phyloP scores from a whole-genome alignment of 2,888 invertebrate genomes.

The Griposia aprilina region DNA sequence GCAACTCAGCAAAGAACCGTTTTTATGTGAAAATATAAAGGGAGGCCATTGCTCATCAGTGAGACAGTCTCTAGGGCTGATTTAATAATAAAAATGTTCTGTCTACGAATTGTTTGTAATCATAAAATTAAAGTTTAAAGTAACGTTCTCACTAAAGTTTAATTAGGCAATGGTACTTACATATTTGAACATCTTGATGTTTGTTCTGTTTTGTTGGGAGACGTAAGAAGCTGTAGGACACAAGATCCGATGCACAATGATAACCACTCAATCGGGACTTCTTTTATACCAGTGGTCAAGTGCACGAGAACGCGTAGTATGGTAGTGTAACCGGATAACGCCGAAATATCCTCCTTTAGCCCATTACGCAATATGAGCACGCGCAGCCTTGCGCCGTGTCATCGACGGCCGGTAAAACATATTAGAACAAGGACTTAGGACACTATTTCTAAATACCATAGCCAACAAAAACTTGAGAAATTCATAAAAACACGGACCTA shows the following conservation, averaged over 20 bases:
- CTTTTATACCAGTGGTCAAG: conserved; percentile 75
- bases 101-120: not conserved
- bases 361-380: conserved; percentile 82
- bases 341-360: conserved; percentile 80
- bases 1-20: not conserved
- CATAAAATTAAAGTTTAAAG: not conserved
- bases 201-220: conserved; percentile 59
- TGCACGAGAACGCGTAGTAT: conserved; percentile 61
- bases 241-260: conserved; percentile 70
- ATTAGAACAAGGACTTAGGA: conserved; percentile 75
- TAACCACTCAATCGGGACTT: conserved; percentile 57
- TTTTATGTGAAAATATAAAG: not conserved
- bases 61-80: no score
- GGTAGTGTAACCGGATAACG: conserved; percentile 80
- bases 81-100: not conserved
- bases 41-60: not conserved
- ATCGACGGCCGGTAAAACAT: conserved; percentile 69
- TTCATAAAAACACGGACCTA: conserved; percentile 26
- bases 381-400: conserved; percentile 80
- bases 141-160: not conserved
- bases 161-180: conserved; percentile 76
- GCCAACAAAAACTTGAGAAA: conserved; percentile 10
- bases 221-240: conserved; percentile 57
- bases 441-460: conserved; percentile 39
- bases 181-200: conserved; percentile 87